Evolutionary conservation across 2,113 vertebrate genomes (phyloP), one percentile per base, ranked within the genome.

Genomic region (Rhinolophus ferrumequinum): DNA sequence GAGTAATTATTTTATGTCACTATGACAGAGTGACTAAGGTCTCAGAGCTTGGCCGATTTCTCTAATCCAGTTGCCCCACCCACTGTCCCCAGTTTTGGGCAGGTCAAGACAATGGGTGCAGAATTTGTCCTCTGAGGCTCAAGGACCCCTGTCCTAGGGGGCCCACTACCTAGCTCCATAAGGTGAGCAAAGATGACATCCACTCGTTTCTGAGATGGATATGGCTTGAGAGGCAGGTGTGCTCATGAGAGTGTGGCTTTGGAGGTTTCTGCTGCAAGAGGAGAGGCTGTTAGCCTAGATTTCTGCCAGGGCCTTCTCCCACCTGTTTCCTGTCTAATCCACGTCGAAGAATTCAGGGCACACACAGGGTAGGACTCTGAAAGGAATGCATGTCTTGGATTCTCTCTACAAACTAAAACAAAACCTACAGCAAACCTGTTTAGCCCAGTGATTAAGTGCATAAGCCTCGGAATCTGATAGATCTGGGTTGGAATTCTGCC

Each of bases 21-120:
- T 83, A 83, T 89, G 82, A 95, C 14, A 91, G 24, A 14, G 22
- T 96, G 79, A 95, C 82, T 94, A 76, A 96, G 80, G 35, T 66
- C 58, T 93, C 82, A 72, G 79, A 35, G 85, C 88, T 85, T 67
- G 64, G 81, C 19, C 8, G 6, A 76, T 77, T 86, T 87, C 76
- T 75, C 28, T 86, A 93, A 75, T 41, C 73, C 56, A 80, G 1
- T 64, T 79, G 56, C 50, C 26, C n/a, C 82, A 95, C 77, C 47
- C 52, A 47, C 41, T 75, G 62, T 13, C 33, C 38, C 26, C 26
- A 33, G 44, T 79, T 85, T 79, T 56, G 15, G 73, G 28, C 2
- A 60, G 50, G n/a, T 86, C 72, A 85, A 41, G 33, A 85, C 3
- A 47, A 1, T 2, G 24, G 28, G 26, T 3, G 60, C 22, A 86